phyloP scores from a whole-genome alignment of 2,888 invertebrate species.

The Drosophila limbata region DNA sequence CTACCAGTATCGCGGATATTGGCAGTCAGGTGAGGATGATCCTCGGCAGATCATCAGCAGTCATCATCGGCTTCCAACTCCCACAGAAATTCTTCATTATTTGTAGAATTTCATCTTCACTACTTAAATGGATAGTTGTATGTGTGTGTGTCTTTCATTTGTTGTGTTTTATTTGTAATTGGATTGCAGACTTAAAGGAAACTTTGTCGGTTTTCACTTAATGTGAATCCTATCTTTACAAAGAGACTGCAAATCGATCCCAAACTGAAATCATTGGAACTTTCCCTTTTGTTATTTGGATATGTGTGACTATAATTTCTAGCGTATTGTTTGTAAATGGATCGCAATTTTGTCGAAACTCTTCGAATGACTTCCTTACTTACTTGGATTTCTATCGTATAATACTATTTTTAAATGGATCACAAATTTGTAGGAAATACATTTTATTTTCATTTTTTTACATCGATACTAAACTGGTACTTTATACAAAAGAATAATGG shows the following conservation, averaged over 20 bases:
- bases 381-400: too few relatives aligned
- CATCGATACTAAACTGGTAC: too few relatives aligned
- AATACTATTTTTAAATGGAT: too few relatives aligned
- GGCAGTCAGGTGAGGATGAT: constrained; percentile 79
- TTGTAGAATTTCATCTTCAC: constrained; percentile 5
- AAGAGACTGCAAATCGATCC: not conserved
- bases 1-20: constrained; percentile 58
- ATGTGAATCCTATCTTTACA: not conserved
- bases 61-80: constrained; percentile 32
- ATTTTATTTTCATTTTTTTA: not conserved
- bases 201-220: too few relatives aligned
- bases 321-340: not conserved
- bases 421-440: not conserved
- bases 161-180: not conserved
- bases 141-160: not conserved
- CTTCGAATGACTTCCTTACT: too few relatives aligned
- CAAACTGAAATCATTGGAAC: not conserved
- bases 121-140: not conserved
- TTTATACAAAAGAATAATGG: too few relatives aligned
- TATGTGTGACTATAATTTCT: not conserved
- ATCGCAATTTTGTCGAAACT: too few relatives aligned
- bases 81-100: constrained; percentile 13
- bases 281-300: not conserved
- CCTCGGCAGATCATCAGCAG: constrained; percentile 43
- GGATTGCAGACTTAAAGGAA: not conserved